A percentile compares a stretch with the other conserved stretches of the same genome.
Conservation (phyloP, 1,140 invertebrate species). For the Cyphomyrmex costatus region DNA sequence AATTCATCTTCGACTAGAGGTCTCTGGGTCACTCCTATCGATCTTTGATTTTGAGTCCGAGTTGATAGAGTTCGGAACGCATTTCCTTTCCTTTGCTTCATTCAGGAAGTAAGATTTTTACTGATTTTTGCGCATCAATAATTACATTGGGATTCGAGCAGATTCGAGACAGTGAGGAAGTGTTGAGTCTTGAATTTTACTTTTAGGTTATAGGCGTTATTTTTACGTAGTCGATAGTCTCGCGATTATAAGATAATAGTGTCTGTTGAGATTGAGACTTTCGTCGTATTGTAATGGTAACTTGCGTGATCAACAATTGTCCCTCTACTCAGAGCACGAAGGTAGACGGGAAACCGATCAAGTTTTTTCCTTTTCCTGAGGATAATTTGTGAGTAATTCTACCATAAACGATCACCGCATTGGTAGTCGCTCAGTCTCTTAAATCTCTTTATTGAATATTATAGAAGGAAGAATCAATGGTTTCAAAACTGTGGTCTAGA, state of each 20-base stretch:
- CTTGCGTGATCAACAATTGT: constrained; percentile 62
- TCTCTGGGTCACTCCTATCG: too few relatives aligned
- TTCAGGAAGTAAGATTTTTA: too few relatives aligned
- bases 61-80: too few relatives aligned
- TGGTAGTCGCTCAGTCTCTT: not conserved
- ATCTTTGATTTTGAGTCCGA: too few relatives aligned
- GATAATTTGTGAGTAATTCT: constrained; percentile 67
- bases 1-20: too few relatives aligned
- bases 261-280: not conserved
- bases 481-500: constrained; percentile 62
- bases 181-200: not conserved
- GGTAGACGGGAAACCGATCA: constrained; percentile 65
- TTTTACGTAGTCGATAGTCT: not conserved
- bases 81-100: too few relatives aligned
- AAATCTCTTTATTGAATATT: constrained; percentile 2
- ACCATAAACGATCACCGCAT: too few relatives aligned
- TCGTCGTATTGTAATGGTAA: constrained; percentile 53
- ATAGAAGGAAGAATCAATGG: constrained; percentile 68
- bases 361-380: constrained; percentile 71
- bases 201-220: constrained; percentile 26
- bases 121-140: too few relatives aligned
- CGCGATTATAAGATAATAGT: not conserved
- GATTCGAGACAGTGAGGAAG: too few relatives aligned
- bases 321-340: constrained; percentile 64
- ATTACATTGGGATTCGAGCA: too few relatives aligned